Conservation (phyloP, 2,113 vertebrate genomes). For the Gyps fulvus region DNA sequence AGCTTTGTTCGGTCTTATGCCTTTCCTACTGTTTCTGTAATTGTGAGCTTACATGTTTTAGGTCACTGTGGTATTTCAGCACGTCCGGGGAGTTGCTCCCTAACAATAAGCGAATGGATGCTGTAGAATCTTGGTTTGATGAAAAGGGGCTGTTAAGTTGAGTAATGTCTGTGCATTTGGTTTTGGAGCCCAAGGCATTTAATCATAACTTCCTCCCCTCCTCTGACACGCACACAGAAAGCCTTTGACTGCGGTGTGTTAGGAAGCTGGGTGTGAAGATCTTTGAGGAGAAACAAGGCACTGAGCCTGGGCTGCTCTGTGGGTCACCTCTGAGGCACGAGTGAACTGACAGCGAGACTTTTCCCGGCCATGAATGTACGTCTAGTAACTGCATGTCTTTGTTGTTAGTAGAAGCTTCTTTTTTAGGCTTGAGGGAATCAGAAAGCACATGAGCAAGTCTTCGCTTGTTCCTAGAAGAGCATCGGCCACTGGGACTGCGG, state of each 20-base stretch:
- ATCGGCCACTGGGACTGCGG: not conserved
- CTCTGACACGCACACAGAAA: not conserved
- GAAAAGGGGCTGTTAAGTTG: not conserved
- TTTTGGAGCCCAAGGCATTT: not conserved
- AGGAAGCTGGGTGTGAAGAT: not conserved
- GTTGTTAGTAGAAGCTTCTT: not conserved
- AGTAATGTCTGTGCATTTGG: not conserved
- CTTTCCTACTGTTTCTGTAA: not conserved
- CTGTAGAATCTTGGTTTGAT: not conserved
- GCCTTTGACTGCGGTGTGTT: not conserved
- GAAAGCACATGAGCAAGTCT: not conserved
- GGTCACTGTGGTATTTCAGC: not conserved
- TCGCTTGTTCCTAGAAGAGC: not conserved
- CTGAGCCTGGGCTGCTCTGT: not conserved
- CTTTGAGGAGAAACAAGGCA: not conserved
- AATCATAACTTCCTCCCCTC: not conserved
- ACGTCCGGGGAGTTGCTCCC: not conserved
- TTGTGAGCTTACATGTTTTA: not conserved
- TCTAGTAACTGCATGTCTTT: not conserved
- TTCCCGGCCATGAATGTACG: accelerated
- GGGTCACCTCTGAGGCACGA: not conserved
- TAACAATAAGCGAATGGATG: not conserved
- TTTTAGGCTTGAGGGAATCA: not conserved
- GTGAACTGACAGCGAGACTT: not conserved
- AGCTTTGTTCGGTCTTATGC: not conserved